Evolutionary conservation across 2,113 vertebrate genomes (phyloP), one percentile per base, ranked within the genome.

Genomic region (Halcyon malimbica): DNA sequence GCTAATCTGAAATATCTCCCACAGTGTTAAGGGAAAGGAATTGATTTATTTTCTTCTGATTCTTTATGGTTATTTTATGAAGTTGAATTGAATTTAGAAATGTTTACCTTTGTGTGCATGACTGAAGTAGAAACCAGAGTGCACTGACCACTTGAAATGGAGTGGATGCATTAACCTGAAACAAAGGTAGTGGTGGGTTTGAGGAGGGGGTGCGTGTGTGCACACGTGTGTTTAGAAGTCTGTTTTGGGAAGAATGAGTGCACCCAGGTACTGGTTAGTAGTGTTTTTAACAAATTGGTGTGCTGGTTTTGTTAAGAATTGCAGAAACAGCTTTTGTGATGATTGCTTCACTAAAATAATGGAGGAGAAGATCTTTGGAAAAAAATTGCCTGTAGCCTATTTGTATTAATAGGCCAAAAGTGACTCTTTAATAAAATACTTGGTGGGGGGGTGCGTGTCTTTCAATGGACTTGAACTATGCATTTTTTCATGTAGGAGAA

Each of bases 1-100:
- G 51, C 80, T 96, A 70, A 94, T 94, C 94, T 94, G 71, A 91
- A 92, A 48, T 7, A 64, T 96, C 56, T 70, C 77, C 56, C 82
- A 4, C 33, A 71, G 42, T 56, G 35, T 71, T 82, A 84, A 92
- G 71, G 31, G 21, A 86, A 95, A 70, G 16, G 54, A 87, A 89
- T 56, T 29, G 13, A 41, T 86, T 59, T 83, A 23, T 75, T 93
- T 94, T 92, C 25, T 46, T 46, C 26, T 56, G 11, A 15, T 65
- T 78, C 15, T 35, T 41, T 29, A 13, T 31, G 42, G 31, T 93
- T 85, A 51, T 48, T 54, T 2, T 53, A 37, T 64, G 65, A 94
- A 75, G 68, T 64, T 2, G 13, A 79, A 26, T 28, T 71, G 42
- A 69, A 83, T 48, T 93, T 91, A 13, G 62, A 62, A 68, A 71